These are phyloP conservation scores for Lerema accius DNA, from an alignment of 1,140 invertebrate species.

Conservation along the genomic window DNA sequence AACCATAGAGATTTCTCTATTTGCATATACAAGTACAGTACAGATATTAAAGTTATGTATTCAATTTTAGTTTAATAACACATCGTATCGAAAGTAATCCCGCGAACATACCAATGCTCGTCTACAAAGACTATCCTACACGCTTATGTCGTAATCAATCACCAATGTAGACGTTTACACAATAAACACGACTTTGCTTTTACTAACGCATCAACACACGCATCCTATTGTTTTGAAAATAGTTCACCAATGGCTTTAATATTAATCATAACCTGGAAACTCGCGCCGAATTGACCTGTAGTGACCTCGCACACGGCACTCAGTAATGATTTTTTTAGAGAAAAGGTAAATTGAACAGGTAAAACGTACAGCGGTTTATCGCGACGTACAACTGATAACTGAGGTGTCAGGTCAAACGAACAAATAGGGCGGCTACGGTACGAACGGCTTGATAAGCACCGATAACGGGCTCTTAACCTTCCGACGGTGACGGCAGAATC, in stretches of 20 bases:
- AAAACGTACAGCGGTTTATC: slow-evolving; percentile 67
- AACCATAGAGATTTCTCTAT: background rate
- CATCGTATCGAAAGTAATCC: background rate
- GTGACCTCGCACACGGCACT: slow-evolving; percentile 19
- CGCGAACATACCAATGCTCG: background rate
- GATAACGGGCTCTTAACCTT: slow-evolving; percentile 82
- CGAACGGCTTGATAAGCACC: slow-evolving; percentile 67
- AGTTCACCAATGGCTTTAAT: background rate
- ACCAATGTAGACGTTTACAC: slow-evolving; percentile 23
- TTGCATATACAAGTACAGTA: background rate
- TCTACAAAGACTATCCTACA: slow-evolving; percentile 10
- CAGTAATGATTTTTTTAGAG: too few relatives aligned
- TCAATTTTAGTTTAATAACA: too few relatives aligned
- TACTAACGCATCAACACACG: slow-evolving; percentile 39
- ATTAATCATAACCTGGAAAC: slow-evolving; percentile 23
- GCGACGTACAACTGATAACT: slow-evolving; percentile 74
- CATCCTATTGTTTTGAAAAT: slow-evolving; percentile 38
- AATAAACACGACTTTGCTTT: slow-evolving; percentile 45
- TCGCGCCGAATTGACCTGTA: slow-evolving; percentile 18
- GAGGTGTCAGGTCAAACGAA: slow-evolving; percentile 80
- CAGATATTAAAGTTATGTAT: too few relatives aligned
- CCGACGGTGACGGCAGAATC: slow-evolving; percentile 58
- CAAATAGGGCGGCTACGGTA: slow-evolving; percentile 75
- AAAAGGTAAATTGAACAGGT: slow-evolving; percentile 64
- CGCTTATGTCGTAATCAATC: slow-evolving; percentile 38